Conservation (phyloP, 2,888 invertebrate genomes). For the Andricus quercusramuli region DNA sequence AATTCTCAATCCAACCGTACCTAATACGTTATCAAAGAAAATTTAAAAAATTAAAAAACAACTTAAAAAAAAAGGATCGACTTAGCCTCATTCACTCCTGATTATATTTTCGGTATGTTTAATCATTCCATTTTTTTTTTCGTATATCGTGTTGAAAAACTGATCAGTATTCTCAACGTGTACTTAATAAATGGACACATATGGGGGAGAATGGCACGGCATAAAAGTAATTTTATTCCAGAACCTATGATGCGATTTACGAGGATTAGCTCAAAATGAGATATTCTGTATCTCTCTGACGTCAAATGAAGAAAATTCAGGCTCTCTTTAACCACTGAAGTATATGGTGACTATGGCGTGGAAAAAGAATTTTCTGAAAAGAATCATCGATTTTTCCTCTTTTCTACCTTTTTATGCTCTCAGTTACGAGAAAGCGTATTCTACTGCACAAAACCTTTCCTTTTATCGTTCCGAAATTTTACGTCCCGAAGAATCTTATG, state of each 20-base stretch:
- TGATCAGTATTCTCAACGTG: neutral
- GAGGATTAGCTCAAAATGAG: neutral
- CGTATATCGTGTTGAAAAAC: neutral
- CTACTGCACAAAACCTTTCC: neutral
- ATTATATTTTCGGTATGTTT: too few relatives aligned
- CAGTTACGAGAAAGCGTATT: neutral
- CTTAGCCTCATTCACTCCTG: too few relatives aligned
- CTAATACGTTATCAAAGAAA: too few relatives aligned
- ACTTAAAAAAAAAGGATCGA: too few relatives aligned
- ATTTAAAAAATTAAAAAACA: too few relatives aligned
- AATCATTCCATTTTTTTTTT: too few relatives aligned
- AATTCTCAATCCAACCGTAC: too few relatives aligned
- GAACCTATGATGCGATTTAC: neutral
- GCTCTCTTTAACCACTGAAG: neutral
- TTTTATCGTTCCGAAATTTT: neutral
- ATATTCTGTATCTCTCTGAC: neutral
- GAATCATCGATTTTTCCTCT: constrained; percentile 22
- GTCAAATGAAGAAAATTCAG: neutral
- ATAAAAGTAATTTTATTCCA: neutral
- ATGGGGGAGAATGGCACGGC: neutral
- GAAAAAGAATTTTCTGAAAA: constrained; percentile 12
- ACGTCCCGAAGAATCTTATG: neutral
- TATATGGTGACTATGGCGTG: too few relatives aligned
- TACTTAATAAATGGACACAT: neutral
- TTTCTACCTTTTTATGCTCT: neutral